These are phyloP conservation scores for Drosophila dunni DNA, from an alignment of 1,140 invertebrate genomes.

Conservation along the genomic window DNA sequence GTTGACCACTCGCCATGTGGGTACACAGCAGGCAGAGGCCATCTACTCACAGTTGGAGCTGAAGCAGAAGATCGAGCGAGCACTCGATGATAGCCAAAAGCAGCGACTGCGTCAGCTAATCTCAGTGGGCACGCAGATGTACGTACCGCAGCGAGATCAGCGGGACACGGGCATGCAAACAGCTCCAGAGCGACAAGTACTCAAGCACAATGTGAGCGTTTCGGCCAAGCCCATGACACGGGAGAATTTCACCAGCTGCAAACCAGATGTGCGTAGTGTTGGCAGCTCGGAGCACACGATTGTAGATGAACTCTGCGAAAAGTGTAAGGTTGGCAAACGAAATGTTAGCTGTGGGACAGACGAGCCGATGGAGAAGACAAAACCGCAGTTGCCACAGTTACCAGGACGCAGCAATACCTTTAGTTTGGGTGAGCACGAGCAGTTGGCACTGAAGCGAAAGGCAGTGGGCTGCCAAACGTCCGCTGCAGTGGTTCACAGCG, in stretches of 20 bases:
- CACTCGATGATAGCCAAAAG: slow-evolving; percentile 46
- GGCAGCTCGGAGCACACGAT: slow-evolving; percentile 85
- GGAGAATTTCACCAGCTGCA: slow-evolving; percentile 83
- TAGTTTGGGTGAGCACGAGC: slow-evolving; percentile 73
- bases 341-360: slow-evolving; percentile 84
- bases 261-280: slow-evolving; percentile 82
- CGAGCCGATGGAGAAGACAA: slow-evolving; percentile 55
- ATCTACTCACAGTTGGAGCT: slow-evolving; percentile 71
- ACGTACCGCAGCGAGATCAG: slow-evolving; percentile 64
- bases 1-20: slow-evolving; percentile 47
- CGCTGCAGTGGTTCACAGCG: slow-evolving; percentile 35
- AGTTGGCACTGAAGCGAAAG: slow-evolving; percentile 59
- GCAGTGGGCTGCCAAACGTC: slow-evolving; percentile 68
- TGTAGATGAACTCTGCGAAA: slow-evolving; percentile 85
- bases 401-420: slow-evolving; percentile 79
- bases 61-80: slow-evolving; percentile 54
- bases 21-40: slow-evolving; percentile 52
- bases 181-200: slow-evolving; percentile 63
- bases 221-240: slow-evolving; percentile 62
- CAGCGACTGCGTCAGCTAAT: slow-evolving; percentile 81
- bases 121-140: slow-evolving; percentile 82
- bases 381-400: slow-evolving; percentile 48
- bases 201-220: slow-evolving; percentile 57
- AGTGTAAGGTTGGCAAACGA: slow-evolving; percentile 85
- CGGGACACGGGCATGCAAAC: slow-evolving; percentile 69